A percentile compares a stretch with the other conserved stretches of the same genome.
phyloP scores from a whole-genome alignment of 2,797 vertebrate genomes.

The Hemibagrus guttatus region DNA sequence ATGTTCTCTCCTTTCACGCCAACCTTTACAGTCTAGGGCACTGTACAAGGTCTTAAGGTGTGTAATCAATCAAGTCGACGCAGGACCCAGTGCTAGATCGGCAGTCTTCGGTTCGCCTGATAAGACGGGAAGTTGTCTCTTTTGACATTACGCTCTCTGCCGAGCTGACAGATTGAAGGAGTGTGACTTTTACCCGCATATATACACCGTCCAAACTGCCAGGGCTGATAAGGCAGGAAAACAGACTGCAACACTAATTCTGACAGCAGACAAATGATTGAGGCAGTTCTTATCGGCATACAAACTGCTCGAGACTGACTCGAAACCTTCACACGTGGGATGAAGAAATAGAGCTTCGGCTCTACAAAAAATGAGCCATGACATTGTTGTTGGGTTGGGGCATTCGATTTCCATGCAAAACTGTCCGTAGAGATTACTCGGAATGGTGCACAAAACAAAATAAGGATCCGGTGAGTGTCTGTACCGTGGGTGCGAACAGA shows the following conservation, averaged over 20 bases:
- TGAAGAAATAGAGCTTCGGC: background rate
- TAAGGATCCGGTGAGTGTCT: background rate
- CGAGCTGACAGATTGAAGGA: constrained; percentile 42
- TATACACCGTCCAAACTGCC: constrained; percentile 34
- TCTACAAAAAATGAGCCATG: background rate
- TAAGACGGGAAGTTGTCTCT: constrained; percentile 38
- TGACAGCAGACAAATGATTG: constrained; percentile 46
- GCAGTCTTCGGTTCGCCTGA: constrained; percentile 29
- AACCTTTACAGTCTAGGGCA: constrained; percentile 19
- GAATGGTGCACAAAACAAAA: background rate
- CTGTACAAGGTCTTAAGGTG: constrained; percentile 14
- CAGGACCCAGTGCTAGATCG: constrained; percentile 22
- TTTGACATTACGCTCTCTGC: constrained; percentile 27
- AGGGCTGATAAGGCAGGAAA: constrained; percentile 39
- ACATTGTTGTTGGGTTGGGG: background rate
- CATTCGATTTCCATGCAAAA: background rate
- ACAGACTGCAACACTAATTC: constrained; percentile 33
- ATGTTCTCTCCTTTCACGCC: background rate
- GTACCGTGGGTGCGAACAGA: background rate
- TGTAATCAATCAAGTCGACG: constrained; percentile 22
- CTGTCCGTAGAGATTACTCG: background rate
- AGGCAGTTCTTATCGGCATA: constrained; percentile 28
- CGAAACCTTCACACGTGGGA: background rate
- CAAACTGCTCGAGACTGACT: constrained; percentile 11
- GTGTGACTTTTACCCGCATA: constrained; percentile 38